These are phyloP conservation scores for Nautilus pompilius DNA, from an alignment of 1,140 invertebrate genomes.

Conservation along the genomic window DNA sequence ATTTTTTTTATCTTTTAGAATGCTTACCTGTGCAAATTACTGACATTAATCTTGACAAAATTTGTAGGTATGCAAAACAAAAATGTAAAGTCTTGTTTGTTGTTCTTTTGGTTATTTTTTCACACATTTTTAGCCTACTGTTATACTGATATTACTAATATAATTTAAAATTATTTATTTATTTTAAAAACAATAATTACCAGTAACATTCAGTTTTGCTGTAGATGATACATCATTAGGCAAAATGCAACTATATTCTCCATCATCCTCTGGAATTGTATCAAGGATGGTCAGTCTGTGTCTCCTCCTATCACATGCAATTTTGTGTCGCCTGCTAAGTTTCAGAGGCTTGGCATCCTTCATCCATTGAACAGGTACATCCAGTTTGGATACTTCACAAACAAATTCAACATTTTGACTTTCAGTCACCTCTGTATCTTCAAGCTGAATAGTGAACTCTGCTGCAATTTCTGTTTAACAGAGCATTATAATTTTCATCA, in stretches of 20 bases:
- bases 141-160: too few species aligned
- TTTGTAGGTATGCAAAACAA: too few species aligned
- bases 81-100: too few species aligned
- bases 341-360: constrained; percentile 60
- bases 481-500: too few species aligned
- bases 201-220: constrained; percentile 43
- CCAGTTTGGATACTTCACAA: constrained; percentile 76
- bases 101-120: too few species aligned
- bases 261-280: constrained; percentile 74
- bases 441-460: constrained; percentile 74
- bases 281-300: constrained; percentile 64
- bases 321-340: constrained; percentile 42
- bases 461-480: constrained; percentile 57
- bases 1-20: too few species aligned
- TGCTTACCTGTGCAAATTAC: too few species aligned
- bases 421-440: constrained; percentile 72
- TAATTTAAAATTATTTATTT: too few species aligned
- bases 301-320: constrained; percentile 41
- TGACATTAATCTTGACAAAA: too few species aligned
- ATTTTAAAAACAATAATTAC: too few species aligned
- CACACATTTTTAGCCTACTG: too few species aligned
- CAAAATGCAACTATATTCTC: constrained; percentile 76
- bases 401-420: constrained; percentile 74
- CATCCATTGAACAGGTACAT: constrained; percentile 79
- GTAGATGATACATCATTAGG: constrained; percentile 40